Conservation (phyloP, 2,888 invertebrate species). For the Vesta saturnalis region DNA sequence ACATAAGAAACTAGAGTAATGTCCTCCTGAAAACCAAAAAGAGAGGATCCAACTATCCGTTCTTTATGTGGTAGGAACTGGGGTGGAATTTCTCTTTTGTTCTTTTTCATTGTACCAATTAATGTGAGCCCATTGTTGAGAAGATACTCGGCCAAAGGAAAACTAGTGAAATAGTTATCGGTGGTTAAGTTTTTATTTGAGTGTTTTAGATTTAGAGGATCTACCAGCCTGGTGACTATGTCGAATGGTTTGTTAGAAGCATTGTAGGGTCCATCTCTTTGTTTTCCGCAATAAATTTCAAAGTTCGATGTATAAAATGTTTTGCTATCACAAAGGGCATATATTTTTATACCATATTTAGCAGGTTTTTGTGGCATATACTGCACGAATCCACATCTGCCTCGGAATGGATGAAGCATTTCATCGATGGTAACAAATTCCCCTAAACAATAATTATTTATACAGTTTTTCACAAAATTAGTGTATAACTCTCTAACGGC, state of each 20-base stretch:
- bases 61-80: slow-evolving; percentile 47
- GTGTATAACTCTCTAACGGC: background rate
- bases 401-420: slow-evolving; percentile 24
- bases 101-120: slow-evolving; percentile 39
- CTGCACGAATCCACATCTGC: slow-evolving; percentile 33
- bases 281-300: slow-evolving; percentile 9
- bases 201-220: slow-evolving; percentile 20
- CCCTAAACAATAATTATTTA: slow-evolving; percentile 10
- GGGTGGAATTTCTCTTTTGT: slow-evolving; percentile 49
- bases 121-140: slow-evolving; percentile 14
- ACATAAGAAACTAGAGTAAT: slow-evolving; percentile 47
- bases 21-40: slow-evolving; percentile 48
- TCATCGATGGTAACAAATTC: too few relatives aligned
- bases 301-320: background rate
- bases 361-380: too few relatives aligned
- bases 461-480: slow-evolving; percentile 19
- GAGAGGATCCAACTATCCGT: slow-evolving; percentile 38
- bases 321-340: background rate
- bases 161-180: slow-evolving; percentile 47
- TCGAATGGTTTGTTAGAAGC: slow-evolving; percentile 30
- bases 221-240: slow-evolving; percentile 34
- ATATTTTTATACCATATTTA: too few relatives aligned
- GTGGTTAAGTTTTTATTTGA: slow-evolving; percentile 38
- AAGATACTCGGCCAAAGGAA: slow-evolving; percentile 39
- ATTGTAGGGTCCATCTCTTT: slow-evolving; percentile 39